These are phyloP conservation scores for Cygnus olor DNA, from an alignment of 2,797 vertebrate genomes.

Conservation along the genomic window DNA sequence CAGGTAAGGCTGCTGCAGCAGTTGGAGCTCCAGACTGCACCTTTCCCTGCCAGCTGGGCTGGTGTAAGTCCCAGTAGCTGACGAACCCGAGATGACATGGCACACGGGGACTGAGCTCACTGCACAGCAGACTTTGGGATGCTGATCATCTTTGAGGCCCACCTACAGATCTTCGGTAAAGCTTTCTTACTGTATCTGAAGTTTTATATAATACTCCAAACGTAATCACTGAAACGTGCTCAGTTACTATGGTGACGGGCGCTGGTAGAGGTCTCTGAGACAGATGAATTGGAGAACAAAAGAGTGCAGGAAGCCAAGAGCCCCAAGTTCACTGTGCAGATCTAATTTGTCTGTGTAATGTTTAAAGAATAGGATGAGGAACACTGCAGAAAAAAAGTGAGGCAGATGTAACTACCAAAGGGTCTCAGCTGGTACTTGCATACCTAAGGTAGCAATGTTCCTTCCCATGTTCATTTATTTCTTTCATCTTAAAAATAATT, in stretches of 20 bases:
- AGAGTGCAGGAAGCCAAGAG: background rate
- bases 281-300: constrained; percentile 65
- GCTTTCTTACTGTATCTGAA: constrained; percentile 19
- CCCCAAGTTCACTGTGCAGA: constrained; percentile 39
- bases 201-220: constrained; percentile 54
- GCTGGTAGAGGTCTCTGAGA: constrained; percentile 60
- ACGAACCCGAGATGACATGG: background rate
- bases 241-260: constrained; percentile 70
- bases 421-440: background rate
- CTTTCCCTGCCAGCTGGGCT: background rate
- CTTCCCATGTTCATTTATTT: background rate
- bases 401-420: background rate
- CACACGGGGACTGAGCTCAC: background rate
- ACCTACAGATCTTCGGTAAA: background rate
- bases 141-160: background rate
- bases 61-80: background rate
- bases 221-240: constrained; percentile 60
- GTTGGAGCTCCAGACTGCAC: background rate
- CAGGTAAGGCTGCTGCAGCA: background rate
- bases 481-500: constrained; percentile 6
- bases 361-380: constrained; percentile 4
- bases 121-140: background rate
- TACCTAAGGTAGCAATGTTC: background rate
- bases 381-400: background rate
- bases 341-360: constrained; percentile 35